Percentiles rank a stretch among this genome's conserved stretches.
Conservation (phyloP, 2,113 vertebrate species). For the Alouatta palliata region DNA sequence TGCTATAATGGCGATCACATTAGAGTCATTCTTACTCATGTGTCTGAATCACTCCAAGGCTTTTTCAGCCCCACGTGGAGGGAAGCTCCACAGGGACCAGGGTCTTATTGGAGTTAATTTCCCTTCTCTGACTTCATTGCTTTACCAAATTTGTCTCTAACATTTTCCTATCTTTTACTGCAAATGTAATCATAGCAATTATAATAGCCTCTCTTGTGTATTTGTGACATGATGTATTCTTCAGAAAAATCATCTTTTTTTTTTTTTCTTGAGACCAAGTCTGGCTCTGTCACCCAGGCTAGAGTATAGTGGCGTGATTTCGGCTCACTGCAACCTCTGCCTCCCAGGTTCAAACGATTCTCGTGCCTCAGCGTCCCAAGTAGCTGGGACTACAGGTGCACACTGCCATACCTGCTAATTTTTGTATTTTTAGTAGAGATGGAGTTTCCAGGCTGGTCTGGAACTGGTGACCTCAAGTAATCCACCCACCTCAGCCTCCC, state of each 20-base stretch:
- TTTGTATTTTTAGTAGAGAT: too few relatives aligned
- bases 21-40: not conserved
- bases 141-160: not conserved
- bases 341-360: too few relatives aligned
- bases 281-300: too few relatives aligned
- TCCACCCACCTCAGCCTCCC: too few relatives aligned
- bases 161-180: not conserved
- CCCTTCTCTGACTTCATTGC: not conserved
- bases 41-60: not conserved
- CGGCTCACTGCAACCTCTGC: too few relatives aligned
- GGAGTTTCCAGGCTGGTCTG: too few relatives aligned
- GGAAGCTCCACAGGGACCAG: not conserved
- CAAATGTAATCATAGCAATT: not conserved
- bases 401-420: too few relatives aligned
- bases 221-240: not conserved
- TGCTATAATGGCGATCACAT: not conserved
- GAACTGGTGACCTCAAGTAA: too few relatives aligned
- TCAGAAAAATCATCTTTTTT: not conserved
- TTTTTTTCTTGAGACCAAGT: not conserved
- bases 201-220: not conserved
- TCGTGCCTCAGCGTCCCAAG: too few relatives aligned
- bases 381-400: too few relatives aligned
- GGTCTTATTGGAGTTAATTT: not conserved
- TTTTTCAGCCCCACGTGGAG: not conserved
- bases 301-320: too few relatives aligned